These are phyloP conservation scores for Eubucco bourcierii DNA, from an alignment of 2,113 vertebrate genomes.

Conservation along the genomic window DNA sequence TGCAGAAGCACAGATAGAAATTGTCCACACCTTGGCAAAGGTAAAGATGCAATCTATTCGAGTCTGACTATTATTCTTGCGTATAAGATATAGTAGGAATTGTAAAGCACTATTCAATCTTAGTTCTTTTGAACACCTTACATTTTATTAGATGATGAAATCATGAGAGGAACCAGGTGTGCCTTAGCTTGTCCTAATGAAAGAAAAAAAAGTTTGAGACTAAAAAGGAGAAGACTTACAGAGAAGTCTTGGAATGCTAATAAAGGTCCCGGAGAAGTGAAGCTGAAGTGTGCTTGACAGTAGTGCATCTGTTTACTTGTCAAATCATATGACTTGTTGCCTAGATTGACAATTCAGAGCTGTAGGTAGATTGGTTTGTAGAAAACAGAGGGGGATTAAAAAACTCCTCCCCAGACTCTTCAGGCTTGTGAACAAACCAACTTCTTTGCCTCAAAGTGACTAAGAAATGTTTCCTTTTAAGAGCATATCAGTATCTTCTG, in stretches of 20 bases:
- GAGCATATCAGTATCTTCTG: slow-evolving; percentile 88
- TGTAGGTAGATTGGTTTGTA: background rate
- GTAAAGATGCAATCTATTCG: background rate
- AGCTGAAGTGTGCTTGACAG: background rate
- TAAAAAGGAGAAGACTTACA: background rate
- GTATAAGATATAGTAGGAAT: background rate
- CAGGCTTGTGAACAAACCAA: background rate
- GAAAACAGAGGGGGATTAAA: background rate
- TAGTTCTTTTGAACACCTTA: background rate
- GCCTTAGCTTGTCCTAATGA: background rate
- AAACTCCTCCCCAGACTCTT: background rate
- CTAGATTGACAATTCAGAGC: background rate
- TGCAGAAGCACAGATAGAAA: background rate
- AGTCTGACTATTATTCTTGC: background rate
- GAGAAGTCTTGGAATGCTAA: background rate
- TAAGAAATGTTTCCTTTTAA: slow-evolving; percentile 69
- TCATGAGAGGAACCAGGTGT: background rate
- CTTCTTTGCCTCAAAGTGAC: background rate
- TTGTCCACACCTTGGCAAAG: background rate
- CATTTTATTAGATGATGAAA: background rate
- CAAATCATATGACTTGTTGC: background rate
- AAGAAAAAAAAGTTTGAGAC: background rate
- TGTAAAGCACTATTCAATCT: background rate
- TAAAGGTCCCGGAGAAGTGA: background rate
- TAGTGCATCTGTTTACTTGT: background rate